Evolutionary conservation across 1,140 invertebrate species (phyloP), one percentile per base, ranked within the genome.

Genomic region (Habropoda laboriosa): DNA sequence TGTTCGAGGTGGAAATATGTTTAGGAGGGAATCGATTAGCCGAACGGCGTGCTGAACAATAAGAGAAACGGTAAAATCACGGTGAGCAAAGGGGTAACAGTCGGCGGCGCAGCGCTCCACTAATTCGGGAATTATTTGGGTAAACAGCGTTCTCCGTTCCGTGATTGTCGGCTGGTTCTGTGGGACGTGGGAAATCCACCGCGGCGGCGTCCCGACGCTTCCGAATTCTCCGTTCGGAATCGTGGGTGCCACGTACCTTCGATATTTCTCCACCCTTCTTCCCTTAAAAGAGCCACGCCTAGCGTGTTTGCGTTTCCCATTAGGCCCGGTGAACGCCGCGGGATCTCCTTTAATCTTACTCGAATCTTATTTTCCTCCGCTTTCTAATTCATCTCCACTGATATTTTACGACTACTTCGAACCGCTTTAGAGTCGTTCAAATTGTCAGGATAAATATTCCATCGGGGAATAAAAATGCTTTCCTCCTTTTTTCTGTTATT

Each of bases 81-180:
- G 35, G n/a, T n/a, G 3, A 27, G 18, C 40, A 60, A 71, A 60
- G 66, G 55, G 75, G 61, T 57, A 60, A 35, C 51, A 57, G 32
- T 7, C 13, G 40, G 63, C 40, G 38, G 8, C 74, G n/a, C 53
- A 58, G 18, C 24, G 72, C n/a, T 12, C 38, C 61, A 66, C 61
- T 80, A 80, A 74, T 75, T 75, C 71, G 72, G 71, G 71, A 80
- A 80, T 80, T 80, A 73, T 80, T 80, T 75, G 58, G 38, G 70
- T 51, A 79, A 79, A 74, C 70, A 79, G 16, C 40, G 30, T 64
- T 57, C 68, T 40, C n/a, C 49, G 49, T 57, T 27, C 60, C 35
- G 58, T 71, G 68, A 73, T 74, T 79, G 77, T 74, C 60, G 70
- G 77, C 45, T 32, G 40, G 18, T 24, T 45, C 42, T 13, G 42